These are phyloP conservation scores for Scrobipalpa costella DNA, from an alignment of 2,888 invertebrate species.

Conservation along the genomic window DNA sequence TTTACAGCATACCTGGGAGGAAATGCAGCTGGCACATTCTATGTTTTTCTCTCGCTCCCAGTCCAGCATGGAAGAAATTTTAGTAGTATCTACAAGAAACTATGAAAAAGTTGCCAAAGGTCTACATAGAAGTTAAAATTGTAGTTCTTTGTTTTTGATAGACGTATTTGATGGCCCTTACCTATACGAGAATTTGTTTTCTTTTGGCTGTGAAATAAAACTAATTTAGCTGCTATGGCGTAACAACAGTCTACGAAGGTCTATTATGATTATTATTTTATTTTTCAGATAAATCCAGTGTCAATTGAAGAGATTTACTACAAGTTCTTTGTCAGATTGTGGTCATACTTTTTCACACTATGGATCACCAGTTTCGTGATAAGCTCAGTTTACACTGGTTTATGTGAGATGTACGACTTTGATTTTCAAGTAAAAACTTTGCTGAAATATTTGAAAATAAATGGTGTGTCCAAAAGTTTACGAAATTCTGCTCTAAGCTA, in stretches of 20 bases:
- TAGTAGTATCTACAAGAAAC: too few relatives aligned
- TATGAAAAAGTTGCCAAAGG: too few relatives aligned
- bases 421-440: conserved; percentile 55
- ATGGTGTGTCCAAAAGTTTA: conserved; percentile 49
- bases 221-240: too few relatives aligned
- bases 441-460: conserved; percentile 47
- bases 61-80: too few relatives aligned
- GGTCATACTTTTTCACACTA: conserved; percentile 45
- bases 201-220: too few relatives aligned
- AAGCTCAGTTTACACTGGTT: conserved; percentile 50
- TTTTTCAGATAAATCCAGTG: conserved; percentile 49
- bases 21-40: too few relatives aligned
- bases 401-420: conserved; percentile 55
- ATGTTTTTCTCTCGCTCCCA: too few relatives aligned
- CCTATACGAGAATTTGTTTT: too few relatives aligned
- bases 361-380: conserved; percentile 58
- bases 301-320: conserved; percentile 51
- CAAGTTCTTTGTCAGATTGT: conserved; percentile 46
- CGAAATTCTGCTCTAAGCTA: conserved; percentile 50
- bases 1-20: too few relatives aligned
- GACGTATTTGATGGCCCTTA: too few relatives aligned
- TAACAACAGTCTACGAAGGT: not conserved
- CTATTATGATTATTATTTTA: conserved; percentile 32
- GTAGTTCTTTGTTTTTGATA: too few relatives aligned
- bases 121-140: too few relatives aligned